Percentiles rank a stretch among this genome's conserved stretches.
Conservation (phyloP, 1,140 invertebrate species). For the Monomorium pharaonis region DNA sequence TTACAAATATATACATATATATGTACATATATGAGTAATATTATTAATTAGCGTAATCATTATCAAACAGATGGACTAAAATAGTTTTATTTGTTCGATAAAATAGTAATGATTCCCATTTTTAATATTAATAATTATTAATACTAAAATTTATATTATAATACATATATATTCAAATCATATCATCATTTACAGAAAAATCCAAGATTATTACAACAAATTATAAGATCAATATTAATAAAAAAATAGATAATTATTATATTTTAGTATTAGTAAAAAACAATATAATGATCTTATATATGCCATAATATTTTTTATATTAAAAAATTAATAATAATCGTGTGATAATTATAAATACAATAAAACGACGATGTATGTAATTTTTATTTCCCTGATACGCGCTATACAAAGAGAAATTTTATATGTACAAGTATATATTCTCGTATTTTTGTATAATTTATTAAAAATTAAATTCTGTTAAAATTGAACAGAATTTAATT, state of each 20-base stretch:
- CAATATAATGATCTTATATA: not conserved
- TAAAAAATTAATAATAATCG: constrained; percentile 7
- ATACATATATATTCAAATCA: not conserved
- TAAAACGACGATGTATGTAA: not conserved
- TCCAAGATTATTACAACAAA: not conserved
- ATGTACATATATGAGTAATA: not conserved
- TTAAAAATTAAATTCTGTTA: constrained; percentile 1
- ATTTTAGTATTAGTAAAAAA: not conserved
- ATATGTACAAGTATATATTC: not conserved
- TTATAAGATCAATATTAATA: not conserved
- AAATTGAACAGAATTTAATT: not conserved
- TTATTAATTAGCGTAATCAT: not conserved
- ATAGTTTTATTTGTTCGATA: not conserved
- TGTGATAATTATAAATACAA: not conserved
- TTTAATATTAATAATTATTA: not conserved
- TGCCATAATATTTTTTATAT: not conserved
- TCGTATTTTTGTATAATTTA: not conserved
- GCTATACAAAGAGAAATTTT: not conserved
- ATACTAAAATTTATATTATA: not conserved
- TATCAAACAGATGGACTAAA: not conserved
- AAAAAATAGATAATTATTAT: not conserved
- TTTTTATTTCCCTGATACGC: not conserved
- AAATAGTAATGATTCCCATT: not conserved
- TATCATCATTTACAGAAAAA: not conserved
- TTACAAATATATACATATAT: not conserved